Conservation (phyloP, 2,113 vertebrate genomes). For the Cheilinus undulatus region DNA sequence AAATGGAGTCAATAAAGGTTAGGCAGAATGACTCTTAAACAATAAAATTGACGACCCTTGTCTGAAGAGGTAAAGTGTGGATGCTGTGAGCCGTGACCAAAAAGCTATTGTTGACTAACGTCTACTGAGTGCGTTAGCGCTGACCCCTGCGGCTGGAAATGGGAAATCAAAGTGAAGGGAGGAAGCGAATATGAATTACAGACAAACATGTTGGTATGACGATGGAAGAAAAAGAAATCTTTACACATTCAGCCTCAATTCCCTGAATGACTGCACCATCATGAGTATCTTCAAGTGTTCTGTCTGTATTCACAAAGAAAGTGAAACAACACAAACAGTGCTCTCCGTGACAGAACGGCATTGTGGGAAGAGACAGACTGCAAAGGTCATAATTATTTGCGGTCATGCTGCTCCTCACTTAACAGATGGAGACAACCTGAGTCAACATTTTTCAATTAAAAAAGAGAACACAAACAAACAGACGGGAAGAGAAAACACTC, state of each 20-base stretch:
- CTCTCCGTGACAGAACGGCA: conserved; percentile 51
- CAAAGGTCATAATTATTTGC: conserved; percentile 80
- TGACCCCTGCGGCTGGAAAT: conserved; percentile 80
- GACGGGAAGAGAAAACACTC: conserved; percentile 63
- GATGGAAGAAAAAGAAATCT: conserved; percentile 54
- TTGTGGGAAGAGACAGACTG: conserved; percentile 65
- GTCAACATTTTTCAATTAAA: conserved; percentile 82
- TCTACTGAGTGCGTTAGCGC: conserved; percentile 73
- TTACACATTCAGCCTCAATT: conserved; percentile 73
- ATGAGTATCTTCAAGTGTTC: conserved; percentile 52
- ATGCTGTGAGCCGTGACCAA: conserved; percentile 80
- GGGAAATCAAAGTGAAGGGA: conserved; percentile 65
- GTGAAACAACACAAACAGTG: conserved; percentile 30
- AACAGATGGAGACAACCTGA: conserved; percentile 83
- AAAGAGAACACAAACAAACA: conserved; percentile 77
- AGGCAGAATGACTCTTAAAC: conserved; percentile 87
- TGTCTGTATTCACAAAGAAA: conserved; percentile 69
- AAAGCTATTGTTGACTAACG: conserved; percentile 80
- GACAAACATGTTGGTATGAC: conserved; percentile 50
- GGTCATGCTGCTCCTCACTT: conserved; percentile 73
- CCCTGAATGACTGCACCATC: conserved; percentile 50
- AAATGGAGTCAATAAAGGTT: conserved; percentile 85
- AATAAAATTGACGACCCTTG: conserved; percentile 85
- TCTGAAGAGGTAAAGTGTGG: conserved; percentile 76
- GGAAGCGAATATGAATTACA: conserved; percentile 77